Evolutionary conservation across 2,888 invertebrate genomes (phyloP).

Genomic region (Amblyjoppa fuscipennis): DNA sequence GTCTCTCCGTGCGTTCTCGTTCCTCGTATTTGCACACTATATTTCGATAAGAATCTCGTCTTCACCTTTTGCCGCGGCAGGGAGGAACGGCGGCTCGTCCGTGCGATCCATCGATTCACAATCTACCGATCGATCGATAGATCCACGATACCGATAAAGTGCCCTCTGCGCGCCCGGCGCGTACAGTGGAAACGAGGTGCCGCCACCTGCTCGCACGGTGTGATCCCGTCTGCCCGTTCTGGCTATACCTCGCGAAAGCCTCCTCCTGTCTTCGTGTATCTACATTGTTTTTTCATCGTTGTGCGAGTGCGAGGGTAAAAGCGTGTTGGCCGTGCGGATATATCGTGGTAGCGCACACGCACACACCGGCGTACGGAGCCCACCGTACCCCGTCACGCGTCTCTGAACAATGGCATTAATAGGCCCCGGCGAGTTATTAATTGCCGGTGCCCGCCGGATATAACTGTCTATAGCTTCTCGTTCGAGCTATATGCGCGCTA

Average conservation of each 20-base stretch:
- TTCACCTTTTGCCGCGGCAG: slow-evolving; percentile 56
- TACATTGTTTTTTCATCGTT: background rate
- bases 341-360: slow-evolving; percentile 42
- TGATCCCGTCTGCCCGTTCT: slow-evolving; percentile 59
- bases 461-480: slow-evolving; percentile 83
- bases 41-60: slow-evolving; percentile 67
- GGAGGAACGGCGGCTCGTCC: slow-evolving; percentile 35
- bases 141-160: slow-evolving; percentile 51
- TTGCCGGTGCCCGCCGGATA: slow-evolving; percentile 84
- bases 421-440: slow-evolving; percentile 84
- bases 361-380: slow-evolving; percentile 62
- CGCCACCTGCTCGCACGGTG: slow-evolving; percentile 81
- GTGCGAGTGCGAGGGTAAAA: slow-evolving; percentile 16
- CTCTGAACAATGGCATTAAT: slow-evolving; percentile 85
- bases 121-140: slow-evolving; percentile 70
- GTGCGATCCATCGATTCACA: slow-evolving; percentile 68
- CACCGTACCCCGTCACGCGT: slow-evolving; percentile 83
- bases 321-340: slow-evolving; percentile 46
- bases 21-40: slow-evolving; percentile 64
- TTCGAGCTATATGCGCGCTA: slow-evolving; percentile 43
- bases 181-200: slow-evolving; percentile 64
- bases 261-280: slow-evolving; percentile 25
- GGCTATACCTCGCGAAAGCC: slow-evolving; percentile 15
- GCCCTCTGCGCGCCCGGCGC: slow-evolving; percentile 40
- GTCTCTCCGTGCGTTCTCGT: slow-evolving; percentile 23